These are phyloP conservation scores for Palythoa caribaeorum DNA, from an alignment of 92 coral and sea anemone species.

Conservation along the genomic window DNA sequence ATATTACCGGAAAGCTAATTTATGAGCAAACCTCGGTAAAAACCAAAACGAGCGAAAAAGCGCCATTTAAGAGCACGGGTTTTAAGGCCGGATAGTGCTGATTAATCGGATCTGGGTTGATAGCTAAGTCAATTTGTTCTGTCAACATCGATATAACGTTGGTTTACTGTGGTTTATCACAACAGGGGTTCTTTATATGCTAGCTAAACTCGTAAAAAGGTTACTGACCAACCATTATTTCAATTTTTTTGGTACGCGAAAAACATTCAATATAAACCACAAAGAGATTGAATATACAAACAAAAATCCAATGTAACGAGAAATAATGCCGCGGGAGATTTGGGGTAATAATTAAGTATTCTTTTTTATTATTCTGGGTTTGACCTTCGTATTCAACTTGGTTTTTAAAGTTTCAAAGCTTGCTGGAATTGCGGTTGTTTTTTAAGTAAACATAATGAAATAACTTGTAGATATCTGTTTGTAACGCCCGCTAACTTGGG, in stretches of 20 bases:
- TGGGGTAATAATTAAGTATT: conserved; percentile 23
- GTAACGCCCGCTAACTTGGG: neutral
- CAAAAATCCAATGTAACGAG: neutral
- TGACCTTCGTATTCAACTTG: conserved; percentile 23
- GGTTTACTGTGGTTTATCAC: neutral
- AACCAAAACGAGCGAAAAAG: conserved; percentile 1
- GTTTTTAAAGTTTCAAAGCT: neutral
- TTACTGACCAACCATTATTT: neutral
- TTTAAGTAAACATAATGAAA: neutral
- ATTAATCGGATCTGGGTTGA: neutral
- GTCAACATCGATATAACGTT: conserved; percentile 29
- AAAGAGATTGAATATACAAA: neutral
- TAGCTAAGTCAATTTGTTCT: conserved; percentile 42
- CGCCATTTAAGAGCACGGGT: neutral
- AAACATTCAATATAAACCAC: neutral
- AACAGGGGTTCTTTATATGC: conserved; percentile 21
- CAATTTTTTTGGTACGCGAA: neutral
- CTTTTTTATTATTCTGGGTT: conserved; percentile 8
- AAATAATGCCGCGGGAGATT: neutral
- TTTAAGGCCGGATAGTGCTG: neutral
- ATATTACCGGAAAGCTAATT: conserved; percentile 30
- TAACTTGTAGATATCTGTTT: neutral
- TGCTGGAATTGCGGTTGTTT: neutral
- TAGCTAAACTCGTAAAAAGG: neutral
- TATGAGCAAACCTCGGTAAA: neutral